Conservation (phyloP, 2,113 vertebrate genomes). For the Pollachius pollachius region DNA sequence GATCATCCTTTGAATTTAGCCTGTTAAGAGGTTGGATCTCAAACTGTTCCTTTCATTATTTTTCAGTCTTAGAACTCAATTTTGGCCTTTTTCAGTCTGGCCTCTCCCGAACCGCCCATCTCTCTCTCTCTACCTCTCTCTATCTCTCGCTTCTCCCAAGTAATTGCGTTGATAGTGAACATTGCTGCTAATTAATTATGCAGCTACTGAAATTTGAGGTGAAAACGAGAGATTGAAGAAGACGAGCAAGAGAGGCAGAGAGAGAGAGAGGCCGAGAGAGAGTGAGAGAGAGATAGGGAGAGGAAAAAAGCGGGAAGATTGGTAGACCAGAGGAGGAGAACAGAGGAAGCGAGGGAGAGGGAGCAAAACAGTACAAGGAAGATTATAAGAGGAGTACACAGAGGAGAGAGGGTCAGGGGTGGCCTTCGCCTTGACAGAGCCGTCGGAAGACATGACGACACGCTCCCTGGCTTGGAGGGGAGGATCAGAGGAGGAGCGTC, state of each 20-base stretch:
- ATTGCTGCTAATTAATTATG: conserved; percentile 79
- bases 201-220: conserved; percentile 77
- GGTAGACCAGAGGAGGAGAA: conserved; percentile 52
- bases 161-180: conserved; percentile 78
- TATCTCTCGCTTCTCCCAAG: conserved; percentile 59
- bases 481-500: no score
- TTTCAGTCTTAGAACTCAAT: conserved; percentile 35
- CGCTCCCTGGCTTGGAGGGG: not conserved
- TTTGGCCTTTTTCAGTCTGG: conserved; percentile 42
- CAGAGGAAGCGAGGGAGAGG: conserved; percentile 38
- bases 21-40: conserved; percentile 47
- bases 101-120: not conserved
- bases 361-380: not conserved
- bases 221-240: conserved; percentile 66
- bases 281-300: conserved; percentile 29
- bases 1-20: conserved; percentile 39
- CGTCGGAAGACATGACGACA: not conserved
- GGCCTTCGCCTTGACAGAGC: conserved; percentile 41
- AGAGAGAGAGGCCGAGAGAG: no score
- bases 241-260: conserved; percentile 31
- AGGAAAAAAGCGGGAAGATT: conserved; percentile 37
- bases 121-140: conserved; percentile 7
- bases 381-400: conserved; percentile 28
- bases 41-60: conserved; percentile 20
- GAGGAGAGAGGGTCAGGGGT: conserved; percentile 44